Percentiles rank a stretch among this genome's conserved stretches.
Conservation (phyloP, 2,797 vertebrate species). For the Spinus olivaceus region DNA sequence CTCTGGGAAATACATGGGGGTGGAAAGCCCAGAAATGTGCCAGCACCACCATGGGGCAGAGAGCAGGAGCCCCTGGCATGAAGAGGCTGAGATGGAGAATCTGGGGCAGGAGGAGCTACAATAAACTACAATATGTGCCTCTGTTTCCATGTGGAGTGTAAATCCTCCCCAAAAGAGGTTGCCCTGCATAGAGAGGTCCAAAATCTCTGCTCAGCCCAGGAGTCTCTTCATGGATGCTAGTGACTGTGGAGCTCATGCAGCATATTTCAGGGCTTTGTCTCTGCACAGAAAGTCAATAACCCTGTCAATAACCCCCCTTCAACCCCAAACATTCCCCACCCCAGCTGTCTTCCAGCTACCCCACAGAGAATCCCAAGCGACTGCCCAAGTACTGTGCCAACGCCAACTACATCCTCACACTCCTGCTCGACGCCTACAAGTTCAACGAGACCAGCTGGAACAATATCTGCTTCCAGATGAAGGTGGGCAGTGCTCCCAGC, state of each 20-base stretch:
- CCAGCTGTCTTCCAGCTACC: slow-evolving; percentile 64
- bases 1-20: neutral
- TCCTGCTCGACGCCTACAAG: slow-evolving; percentile 73
- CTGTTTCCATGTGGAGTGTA: neutral
- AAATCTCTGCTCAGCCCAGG: neutral
- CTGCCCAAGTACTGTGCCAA: slow-evolving; percentile 73
- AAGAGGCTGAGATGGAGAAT: neutral
- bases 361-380: slow-evolving; percentile 7
- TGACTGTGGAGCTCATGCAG: neutral
- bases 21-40: neutral
- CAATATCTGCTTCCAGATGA: slow-evolving; percentile 73
- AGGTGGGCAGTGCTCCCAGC: slow-evolving; percentile 52
- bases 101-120: neutral
- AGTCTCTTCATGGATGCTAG: neutral
- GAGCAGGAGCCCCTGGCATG: neutral
- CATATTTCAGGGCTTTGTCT: neutral
- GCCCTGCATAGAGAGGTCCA: neutral
- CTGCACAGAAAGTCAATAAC: neutral
- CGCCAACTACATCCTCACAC: slow-evolving; percentile 72
- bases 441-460: slow-evolving; percentile 71
- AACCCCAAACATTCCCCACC: neutral
- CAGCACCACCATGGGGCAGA: neutral
- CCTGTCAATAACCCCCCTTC: neutral
- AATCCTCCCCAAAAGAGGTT: neutral
- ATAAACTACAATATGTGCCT: neutral